Base-by-base conservation (phyloP, 2,797 vertebrate genomes). In the Mus minutoides region DNA sequence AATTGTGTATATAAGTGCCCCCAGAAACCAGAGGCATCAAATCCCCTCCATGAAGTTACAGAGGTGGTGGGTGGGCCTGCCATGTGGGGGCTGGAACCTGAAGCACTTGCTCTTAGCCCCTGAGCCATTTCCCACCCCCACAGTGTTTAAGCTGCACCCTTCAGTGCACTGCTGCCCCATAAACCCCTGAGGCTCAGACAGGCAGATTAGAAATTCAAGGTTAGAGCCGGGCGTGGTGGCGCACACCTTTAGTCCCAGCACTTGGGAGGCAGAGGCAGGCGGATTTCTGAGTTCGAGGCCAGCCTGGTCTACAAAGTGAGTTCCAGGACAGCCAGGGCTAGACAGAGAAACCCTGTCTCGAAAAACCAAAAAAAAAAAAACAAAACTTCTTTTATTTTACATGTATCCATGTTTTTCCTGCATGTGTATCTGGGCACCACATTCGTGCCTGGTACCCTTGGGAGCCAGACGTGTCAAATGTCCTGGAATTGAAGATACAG, bases 101-200 rank as follows among this genome's bases (percentile, higher is more conserved):
- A 43, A 58, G 80, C 37, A 19, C 7, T 11, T 19, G 29, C 58
- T 46, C 60, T 13, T 13, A 21, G 46, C 37, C 37, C 31, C n/a
- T 3, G 78, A 24, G 21, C 5, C 79, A 40, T 58, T 6, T 58
- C n/a, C 54, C 52, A 58, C 4, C 40, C 40, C 16, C 22, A 34
- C 4, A 80, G 12, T 7, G 6, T 8, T n/a, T 79, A 54, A 79
- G 29, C 77, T 5, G 9, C 37, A 7, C 58, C 40, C 40, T 49
- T 58, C 4, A 37, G 14, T 40, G 14, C 12, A 2, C 13, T 29
- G 8, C 80, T 3, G 26, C 37, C 3, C 0, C 5, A 14, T 19
- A 43, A 29, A 56, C 22, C 17, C 14, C 21, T 24, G 43, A 85
- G 43, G 60, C 12, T 5, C 31, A 24, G 11, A 31, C 29, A 49